Percentiles rank a stretch among this genome's conserved stretches.
Conservation (phyloP, 2,888 invertebrate genomes). For the Ectobius pallidus region DNA sequence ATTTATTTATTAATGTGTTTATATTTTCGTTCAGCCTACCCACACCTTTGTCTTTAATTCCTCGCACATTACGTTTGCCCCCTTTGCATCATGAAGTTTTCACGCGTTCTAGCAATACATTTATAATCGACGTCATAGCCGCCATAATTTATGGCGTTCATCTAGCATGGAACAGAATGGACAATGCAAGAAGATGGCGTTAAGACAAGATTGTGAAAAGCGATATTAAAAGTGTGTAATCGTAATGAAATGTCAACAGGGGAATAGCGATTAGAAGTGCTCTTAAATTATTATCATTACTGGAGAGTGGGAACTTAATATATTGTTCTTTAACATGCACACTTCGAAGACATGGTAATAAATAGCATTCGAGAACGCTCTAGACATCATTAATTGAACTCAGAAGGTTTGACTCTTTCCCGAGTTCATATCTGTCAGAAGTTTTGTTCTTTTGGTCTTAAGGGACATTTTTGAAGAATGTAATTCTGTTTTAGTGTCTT, state of each 20-base stretch:
- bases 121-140: background rate
- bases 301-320: background rate
- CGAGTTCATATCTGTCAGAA: no score
- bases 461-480: no score
- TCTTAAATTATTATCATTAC: background rate
- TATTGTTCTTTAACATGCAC: background rate
- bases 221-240: conserved; percentile 6
- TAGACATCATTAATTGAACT: no score
- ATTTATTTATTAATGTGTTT: conserved; percentile 16
- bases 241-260: background rate
- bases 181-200: background rate
- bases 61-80: no score
- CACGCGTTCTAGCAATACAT: background rate
- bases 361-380: no score
- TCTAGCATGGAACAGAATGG: background rate
- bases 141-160: background rate
- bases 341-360: no score
- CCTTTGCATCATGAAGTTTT: background rate
- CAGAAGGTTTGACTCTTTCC: no score
- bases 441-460: no score
- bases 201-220: background rate
- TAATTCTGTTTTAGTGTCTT: no score
- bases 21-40: background rate
- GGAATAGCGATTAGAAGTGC: background rate
- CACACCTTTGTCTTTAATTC: no score